Evolutionary conservation across 2,113 vertebrate species (phyloP).

Genomic region (Megalops atlanticus): DNA sequence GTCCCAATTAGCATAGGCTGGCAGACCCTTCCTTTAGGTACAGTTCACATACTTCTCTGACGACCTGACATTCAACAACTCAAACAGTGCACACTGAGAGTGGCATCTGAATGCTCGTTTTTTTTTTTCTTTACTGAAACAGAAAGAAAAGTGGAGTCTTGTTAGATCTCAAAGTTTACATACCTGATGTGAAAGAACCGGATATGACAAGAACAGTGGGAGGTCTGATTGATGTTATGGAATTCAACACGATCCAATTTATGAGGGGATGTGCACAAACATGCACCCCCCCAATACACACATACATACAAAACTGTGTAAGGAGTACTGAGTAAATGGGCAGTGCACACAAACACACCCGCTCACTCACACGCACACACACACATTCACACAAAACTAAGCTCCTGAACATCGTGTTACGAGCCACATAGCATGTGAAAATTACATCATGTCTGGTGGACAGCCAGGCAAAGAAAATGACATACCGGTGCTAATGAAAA

Average conservation of each 20-base stretch:
- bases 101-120: slow-evolving; percentile 49
- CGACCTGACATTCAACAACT: neutral
- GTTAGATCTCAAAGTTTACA: slow-evolving; percentile 53
- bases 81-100: no score
- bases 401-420: no score
- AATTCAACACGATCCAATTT: neutral
- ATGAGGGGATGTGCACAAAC: neutral
- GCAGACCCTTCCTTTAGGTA: neutral
- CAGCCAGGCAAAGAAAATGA: no score
- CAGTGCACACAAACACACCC: no score
- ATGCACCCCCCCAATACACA: neutral
- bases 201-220: slow-evolving; percentile 53
- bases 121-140: slow-evolving; percentile 44
- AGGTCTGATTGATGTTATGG: slow-evolving; percentile 52
- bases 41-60: neutral
- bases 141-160: slow-evolving; percentile 50
- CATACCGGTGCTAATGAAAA: no score
- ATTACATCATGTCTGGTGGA: no score
- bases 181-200: slow-evolving; percentile 54
- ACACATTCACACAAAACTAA: no score
- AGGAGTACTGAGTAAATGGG: no score
- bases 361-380: no score
- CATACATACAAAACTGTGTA: neutral
- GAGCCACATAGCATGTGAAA: no score
- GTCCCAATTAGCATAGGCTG: neutral